These are phyloP conservation scores for Florisuga fusca DNA, from an alignment of 2,797 vertebrate species.

Conservation along the genomic window DNA sequence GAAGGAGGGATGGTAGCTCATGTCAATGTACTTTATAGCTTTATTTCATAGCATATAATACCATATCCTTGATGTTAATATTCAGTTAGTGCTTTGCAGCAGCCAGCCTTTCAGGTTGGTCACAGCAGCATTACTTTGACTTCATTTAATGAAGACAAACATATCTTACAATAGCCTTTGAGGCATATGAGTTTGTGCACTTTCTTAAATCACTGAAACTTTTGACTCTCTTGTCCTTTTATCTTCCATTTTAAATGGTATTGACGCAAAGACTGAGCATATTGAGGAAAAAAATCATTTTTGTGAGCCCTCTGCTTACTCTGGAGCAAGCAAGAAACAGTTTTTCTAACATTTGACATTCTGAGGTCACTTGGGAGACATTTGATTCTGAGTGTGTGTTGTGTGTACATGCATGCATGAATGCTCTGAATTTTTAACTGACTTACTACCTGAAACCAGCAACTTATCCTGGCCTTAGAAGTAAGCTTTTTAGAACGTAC, in stretches of 20 bases:
- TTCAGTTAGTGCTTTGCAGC: not conserved
- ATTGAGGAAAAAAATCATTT: not conserved
- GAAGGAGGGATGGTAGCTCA: conserved; percentile 21
- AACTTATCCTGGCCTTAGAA: not conserved
- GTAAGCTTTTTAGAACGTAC: not conserved
- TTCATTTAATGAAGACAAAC: conserved; percentile 2
- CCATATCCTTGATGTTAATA: not conserved
- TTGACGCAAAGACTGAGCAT: not conserved
- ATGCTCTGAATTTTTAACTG: not conserved
- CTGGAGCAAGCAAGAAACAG: not conserved
- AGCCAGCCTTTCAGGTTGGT: conserved; percentile 22
- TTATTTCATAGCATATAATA: conserved; percentile 27
- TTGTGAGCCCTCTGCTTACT: not conserved
- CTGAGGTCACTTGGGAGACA: not conserved
- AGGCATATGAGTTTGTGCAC: not conserved
- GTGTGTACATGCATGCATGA: not conserved
- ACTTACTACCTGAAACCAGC: not conserved
- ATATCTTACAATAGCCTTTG: not conserved
- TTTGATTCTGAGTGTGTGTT: not conserved
- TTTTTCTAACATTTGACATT: not conserved
- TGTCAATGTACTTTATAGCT: not conserved
- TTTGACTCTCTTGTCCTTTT: not conserved
- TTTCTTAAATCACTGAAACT: not conserved
- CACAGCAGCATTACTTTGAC: conserved; percentile 15
- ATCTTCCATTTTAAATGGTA: not conserved